Evolutionary conservation across 2,797 vertebrate genomes (phyloP).

Genomic region (Macropus fuliginosus): DNA sequence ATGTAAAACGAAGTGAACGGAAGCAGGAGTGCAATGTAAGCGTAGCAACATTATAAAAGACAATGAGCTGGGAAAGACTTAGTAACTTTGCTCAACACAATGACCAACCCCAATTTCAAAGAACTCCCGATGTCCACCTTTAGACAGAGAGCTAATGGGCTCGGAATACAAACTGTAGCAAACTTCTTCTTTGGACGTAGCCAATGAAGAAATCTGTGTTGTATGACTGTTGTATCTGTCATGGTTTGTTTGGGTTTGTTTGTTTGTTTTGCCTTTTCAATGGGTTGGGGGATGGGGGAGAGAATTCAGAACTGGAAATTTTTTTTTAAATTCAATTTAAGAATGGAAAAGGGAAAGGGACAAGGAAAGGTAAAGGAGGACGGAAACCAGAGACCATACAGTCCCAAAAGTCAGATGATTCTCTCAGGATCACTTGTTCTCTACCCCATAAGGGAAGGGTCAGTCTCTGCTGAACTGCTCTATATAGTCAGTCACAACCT

Average conservation of each 20-base stretch:
- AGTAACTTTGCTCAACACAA: no score
- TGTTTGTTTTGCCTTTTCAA: not conserved
- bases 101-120: not conserved
- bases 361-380: no score
- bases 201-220: not conserved
- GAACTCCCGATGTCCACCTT: not conserved
- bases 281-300: no score
- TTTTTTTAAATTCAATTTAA: not conserved
- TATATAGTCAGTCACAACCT: constrained; percentile 17
- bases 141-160: not conserved
- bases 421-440: no score
- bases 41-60: no score
- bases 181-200: not conserved
- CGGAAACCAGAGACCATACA: not conserved
- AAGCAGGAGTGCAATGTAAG: not conserved
- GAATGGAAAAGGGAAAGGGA: no score
- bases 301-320: not conserved
- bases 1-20: not conserved
- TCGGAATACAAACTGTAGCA: not conserved
- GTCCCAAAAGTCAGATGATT: no score
- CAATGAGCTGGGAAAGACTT: not conserved
- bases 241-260: no score
- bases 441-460: not conserved
- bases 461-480: not conserved
- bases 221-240: no score